Evolutionary conservation across 2,113 vertebrate species (phyloP), one percentile per base, ranked within the genome.

Genomic region (Lamprologus speciosus): DNA sequence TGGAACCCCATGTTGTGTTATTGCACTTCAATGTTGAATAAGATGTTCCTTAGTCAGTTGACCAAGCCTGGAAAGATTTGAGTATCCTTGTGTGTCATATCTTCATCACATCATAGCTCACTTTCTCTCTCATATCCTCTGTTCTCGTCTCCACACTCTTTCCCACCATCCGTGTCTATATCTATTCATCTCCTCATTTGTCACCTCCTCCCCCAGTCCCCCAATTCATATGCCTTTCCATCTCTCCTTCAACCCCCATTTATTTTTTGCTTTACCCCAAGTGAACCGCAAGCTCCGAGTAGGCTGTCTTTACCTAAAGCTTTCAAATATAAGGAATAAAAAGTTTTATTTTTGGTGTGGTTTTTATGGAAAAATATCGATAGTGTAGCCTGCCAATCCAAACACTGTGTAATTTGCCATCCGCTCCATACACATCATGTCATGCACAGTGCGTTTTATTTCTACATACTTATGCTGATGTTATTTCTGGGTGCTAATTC

Each of bases 11-110:
- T 80, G 80, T 85, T 85, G 88, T 87, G 75, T 89, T 85, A 63
- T 82, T 73, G 65, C 53, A 31, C 73, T 86, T 40, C 68, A 50
- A 84, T 87, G 88, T 88, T 91, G 84, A 88, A 91, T 85, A 92
- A 87, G 81, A 86, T 89, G 55, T 89, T 91, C 82, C 88, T 92
- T 57, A 81, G 65, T 93, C 86, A 58, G 50, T 85, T 84, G 68
- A 90, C 82, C 21, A 57, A 88, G 70, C 28, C 78, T 86, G 80
- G 78, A 90, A 91, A 89, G 51, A 89, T 91, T 80, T 87, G 54
- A 82, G 54, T 83, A 2, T 9, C 19, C 51, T 47, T 82, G 23
- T 90, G 73, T 90, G 82, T 90, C 88, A 84, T 79, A 60, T 88
- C 51, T 92, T 80, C 81, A 85, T 93, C 86, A 73, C 70, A 85